These are phyloP conservation scores for Acrossocheilus wenchowensis DNA, from an alignment of 2,797 vertebrate species.

Conservation along the genomic window DNA sequence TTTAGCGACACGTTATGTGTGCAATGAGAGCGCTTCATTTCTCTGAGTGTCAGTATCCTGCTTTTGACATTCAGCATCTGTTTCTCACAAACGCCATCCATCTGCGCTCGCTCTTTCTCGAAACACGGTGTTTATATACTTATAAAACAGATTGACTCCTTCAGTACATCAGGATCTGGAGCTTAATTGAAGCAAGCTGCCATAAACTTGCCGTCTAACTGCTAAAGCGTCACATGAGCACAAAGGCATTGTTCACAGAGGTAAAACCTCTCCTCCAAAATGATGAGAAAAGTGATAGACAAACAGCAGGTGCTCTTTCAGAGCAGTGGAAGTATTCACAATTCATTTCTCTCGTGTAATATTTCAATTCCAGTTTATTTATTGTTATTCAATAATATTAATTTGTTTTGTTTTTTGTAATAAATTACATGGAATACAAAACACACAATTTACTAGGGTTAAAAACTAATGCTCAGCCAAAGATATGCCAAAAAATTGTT, in stretches of 20 bases:
- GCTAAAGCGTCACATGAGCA: conserved; percentile 23
- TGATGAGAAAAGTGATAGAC: neutral
- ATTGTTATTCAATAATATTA: neutral
- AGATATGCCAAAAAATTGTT: no score
- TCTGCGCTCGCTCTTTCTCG: conserved; percentile 59
- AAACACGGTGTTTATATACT: conserved; percentile 56
- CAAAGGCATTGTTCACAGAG: conserved; percentile 17
- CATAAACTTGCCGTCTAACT: conserved; percentile 22
- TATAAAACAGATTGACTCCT: conserved; percentile 57
- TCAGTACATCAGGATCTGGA: conserved; percentile 53
- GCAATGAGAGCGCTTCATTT: conserved; percentile 51
- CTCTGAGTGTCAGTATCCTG: conserved; percentile 76
- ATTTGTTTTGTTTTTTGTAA: neutral
- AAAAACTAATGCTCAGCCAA: neutral
- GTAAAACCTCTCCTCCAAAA: conserved; percentile 9
- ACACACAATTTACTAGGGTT: neutral
- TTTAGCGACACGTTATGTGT: conserved; percentile 51
- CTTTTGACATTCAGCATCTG: conserved; percentile 78
- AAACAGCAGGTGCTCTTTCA: neutral
- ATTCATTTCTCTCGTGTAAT: neutral
- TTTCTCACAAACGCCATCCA: conserved; percentile 68
- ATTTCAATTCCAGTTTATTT: neutral
- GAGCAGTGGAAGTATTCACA: neutral
- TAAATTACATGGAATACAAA: neutral
- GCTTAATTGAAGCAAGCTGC: conserved; percentile 61